phyloP scores from a whole-genome alignment of 2,797 vertebrate species.

The Sebastes glaucus region DNA sequence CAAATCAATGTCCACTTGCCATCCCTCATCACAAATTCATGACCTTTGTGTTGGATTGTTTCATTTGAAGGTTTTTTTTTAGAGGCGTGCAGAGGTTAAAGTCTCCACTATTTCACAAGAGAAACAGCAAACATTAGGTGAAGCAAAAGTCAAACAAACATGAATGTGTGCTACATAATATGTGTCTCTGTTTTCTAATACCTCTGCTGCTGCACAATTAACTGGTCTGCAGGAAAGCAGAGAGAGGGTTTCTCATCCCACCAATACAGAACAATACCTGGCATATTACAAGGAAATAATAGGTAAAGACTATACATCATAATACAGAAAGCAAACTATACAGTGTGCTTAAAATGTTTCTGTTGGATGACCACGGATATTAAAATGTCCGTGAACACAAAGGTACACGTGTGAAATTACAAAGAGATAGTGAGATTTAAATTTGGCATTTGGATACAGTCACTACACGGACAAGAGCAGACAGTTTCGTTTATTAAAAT shows the following conservation, averaged over 20 bases:
- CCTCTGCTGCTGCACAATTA: not conserved
- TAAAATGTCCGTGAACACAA: not conserved
- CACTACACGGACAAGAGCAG: too few relatives aligned
- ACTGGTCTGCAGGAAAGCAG: too few relatives aligned
- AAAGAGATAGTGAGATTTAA: not conserved
- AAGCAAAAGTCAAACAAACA: not conserved
- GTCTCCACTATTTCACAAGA: not conserved
- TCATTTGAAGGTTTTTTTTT: too few relatives aligned
- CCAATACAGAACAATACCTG: too few relatives aligned
- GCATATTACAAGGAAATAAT: too few relatives aligned
- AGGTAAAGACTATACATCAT: not conserved
- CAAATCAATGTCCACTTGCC: too few relatives aligned
- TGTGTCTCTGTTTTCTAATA: not conserved
- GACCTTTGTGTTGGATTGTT: too few relatives aligned
- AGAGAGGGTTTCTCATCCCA: too few relatives aligned
- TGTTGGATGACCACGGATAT: too few relatives aligned
- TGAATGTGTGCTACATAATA: accelerated
- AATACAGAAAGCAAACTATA: not conserved
- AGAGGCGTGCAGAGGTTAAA: not conserved
- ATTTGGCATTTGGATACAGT: not conserved
- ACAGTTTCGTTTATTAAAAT: not conserved
- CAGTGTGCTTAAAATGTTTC: not conserved
- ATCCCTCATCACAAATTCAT: not conserved
- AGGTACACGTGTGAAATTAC: not conserved
- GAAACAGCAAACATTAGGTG: not conserved